A percentile compares a stretch with the other conserved stretches of the same genome.
Conservation (phyloP, 2,888 invertebrate genomes). For the Nymphalis c-album region DNA sequence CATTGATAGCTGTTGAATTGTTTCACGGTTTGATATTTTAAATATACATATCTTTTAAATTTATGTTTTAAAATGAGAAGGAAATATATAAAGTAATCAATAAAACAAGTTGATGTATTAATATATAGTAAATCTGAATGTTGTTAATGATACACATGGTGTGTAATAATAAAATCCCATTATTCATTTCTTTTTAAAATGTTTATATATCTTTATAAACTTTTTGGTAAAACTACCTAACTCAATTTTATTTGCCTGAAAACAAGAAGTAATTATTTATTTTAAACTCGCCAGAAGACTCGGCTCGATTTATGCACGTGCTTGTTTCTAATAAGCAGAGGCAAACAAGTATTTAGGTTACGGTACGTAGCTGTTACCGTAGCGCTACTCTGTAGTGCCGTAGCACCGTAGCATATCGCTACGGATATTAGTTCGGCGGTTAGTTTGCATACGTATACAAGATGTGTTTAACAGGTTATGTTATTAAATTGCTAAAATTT, state of each 20-base stretch:
- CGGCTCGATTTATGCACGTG: slow-evolving; percentile 16
- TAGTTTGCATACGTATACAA: slow-evolving; percentile 9
- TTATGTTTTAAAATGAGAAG: too few relatives aligned
- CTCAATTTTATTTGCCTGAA: neutral
- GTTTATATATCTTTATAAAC: too few relatives aligned
- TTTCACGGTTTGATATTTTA: neutral
- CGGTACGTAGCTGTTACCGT: slow-evolving; percentile 47
- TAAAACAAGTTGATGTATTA: too few relatives aligned
- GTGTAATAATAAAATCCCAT: too few relatives aligned
- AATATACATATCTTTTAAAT: neutral
- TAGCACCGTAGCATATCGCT: slow-evolving; percentile 60
- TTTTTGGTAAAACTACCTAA: too few relatives aligned
- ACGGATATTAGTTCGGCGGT: slow-evolving; percentile 58
- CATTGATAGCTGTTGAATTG: slow-evolving; percentile 8
- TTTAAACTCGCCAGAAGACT: neutral
- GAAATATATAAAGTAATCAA: too few relatives aligned
- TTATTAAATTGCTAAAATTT: neutral
- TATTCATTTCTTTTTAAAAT: too few relatives aligned
- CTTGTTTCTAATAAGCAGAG: slow-evolving; percentile 27
- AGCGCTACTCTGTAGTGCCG: slow-evolving; percentile 37
- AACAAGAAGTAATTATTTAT: neutral
- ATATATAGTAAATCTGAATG: too few relatives aligned
- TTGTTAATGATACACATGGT: too few relatives aligned
- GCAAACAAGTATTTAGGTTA: slow-evolving; percentile 27
- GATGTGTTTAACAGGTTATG: slow-evolving; percentile 1